A percentile compares a stretch with the other conserved stretches of the same genome.
These are phyloP conservation scores for Sericinus montela DNA, from an alignment of 2,888 invertebrate genomes.

Conservation along the genomic window DNA sequence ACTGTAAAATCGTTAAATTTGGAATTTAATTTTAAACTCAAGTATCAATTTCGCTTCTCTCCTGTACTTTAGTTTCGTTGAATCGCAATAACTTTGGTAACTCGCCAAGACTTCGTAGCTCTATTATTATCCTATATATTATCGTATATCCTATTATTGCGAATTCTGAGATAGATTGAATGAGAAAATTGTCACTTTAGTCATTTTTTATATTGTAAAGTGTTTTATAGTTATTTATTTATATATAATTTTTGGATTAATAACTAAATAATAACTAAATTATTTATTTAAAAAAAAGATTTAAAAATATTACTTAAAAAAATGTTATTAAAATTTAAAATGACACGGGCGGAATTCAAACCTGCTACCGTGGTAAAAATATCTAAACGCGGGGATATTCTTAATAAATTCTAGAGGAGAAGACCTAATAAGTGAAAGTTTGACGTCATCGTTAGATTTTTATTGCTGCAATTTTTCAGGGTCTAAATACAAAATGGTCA, in stretches of 20 bases:
- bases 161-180: background rate
- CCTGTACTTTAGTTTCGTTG: background rate
- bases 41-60: background rate
- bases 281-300: no score
- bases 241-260: background rate
- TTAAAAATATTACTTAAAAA: no score
- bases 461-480: conserved; percentile 32
- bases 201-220: background rate
- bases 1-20: background rate
- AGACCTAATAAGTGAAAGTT: no score
- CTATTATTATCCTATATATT: no score
- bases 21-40: background rate
- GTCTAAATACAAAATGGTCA: conserved; percentile 51
- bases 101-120: background rate
- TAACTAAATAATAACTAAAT: no score
- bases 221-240: background rate
- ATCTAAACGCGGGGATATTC: no score
- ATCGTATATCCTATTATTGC: background rate
- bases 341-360: no score
- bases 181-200: background rate
- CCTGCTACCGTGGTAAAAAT: no score
- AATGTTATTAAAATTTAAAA: no score
- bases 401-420: no score
- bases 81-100: background rate
- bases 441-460: no score